phyloP scores from a whole-genome alignment of 1,140 invertebrate genomes.

The Elysia chlorotica region DNA sequence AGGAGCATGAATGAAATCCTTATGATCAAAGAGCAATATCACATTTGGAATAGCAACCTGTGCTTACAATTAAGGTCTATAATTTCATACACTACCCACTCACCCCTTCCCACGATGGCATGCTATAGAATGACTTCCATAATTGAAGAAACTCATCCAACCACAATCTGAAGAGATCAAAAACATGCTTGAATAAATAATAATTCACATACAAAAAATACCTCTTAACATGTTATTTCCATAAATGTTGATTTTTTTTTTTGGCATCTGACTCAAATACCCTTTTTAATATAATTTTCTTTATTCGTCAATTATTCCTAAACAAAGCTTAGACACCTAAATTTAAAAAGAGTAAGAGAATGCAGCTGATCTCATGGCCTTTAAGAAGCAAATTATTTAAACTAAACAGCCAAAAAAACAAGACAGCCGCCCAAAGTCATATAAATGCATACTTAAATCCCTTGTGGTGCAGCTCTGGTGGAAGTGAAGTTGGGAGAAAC shows the following conservation, averaged over 20 bases:
- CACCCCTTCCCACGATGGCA: slow-evolving; percentile 74
- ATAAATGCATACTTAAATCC: slow-evolving; percentile 66
- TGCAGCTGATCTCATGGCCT: neutral
- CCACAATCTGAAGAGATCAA: slow-evolving; percentile 71
- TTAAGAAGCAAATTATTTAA: neutral
- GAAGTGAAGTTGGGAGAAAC: slow-evolving; percentile 78
- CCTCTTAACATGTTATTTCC: neutral
- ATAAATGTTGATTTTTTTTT: neutral
- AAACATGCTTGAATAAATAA: neutral
- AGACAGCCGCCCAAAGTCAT: neutral
- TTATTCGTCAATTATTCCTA: neutral
- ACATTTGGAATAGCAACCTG: slow-evolving; percentile 64
- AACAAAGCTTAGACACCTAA: neutral
- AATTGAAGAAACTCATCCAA: slow-evolving; percentile 81
- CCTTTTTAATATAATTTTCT: neutral
- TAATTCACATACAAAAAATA: no score
- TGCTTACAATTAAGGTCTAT: no score
- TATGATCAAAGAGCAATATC: no score
- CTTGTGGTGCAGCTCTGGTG: slow-evolving; percentile 68
- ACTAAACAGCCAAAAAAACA: neutral
- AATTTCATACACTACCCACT: no score
- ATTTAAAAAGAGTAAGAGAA: neutral
- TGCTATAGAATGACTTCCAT: slow-evolving; percentile 77
- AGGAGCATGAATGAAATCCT: no score
- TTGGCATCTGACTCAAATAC: neutral